Evolutionary conservation across 2,888 invertebrate genomes (phyloP), one percentile per base, ranked within the genome.

Genomic region (Eulithis prunata): DNA sequence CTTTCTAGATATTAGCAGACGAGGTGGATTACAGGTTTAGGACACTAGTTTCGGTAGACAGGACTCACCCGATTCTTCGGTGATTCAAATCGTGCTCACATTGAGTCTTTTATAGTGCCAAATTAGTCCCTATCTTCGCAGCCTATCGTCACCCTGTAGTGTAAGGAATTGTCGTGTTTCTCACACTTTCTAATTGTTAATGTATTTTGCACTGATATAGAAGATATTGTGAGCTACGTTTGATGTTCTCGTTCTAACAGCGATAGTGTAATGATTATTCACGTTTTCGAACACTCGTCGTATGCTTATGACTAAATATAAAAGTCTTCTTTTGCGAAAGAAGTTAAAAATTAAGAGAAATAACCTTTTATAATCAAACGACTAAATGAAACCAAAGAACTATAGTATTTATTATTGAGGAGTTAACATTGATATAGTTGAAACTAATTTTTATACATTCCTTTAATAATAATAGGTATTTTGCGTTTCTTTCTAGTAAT

Each of bases 321-420:
- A 75, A 62, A 64, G 67, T 75, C 71, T 76, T 78, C 69, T 71
- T 76, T 76, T 78, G 77, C 78, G 70, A 79, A 73, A 74, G 71
- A 74, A 74, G 74, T 76, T 70, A 75, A 75, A 72, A 76, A 75
- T 61, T 74, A 74, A 76, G 70, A 75, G 69, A 57, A 71, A 70
- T 72, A 75, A 79, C 77, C 76, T 85, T 86, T 86, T 84, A 80
- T 85, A 89, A 86, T 86, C 86, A 81, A 88, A 82, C 86, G 88
- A 89, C 89, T 88, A 86, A 87, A 86, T 87, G 85, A 88, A 89
- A 89, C 92, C 92, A 92, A 92, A 92, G 92, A 91, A 88, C 89
- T 88, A 87, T 89, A 91, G 88, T 91, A 90, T 91, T 91, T 91
- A 91, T 89, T 89, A 86, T 88, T 86, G 89, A 87, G 82, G 84